Percentiles rank a stretch among this genome's conserved stretches.
Evolutionary conservation across 2,888 invertebrate genomes (phyloP).

Genomic region (Tenthredo notha): DNA sequence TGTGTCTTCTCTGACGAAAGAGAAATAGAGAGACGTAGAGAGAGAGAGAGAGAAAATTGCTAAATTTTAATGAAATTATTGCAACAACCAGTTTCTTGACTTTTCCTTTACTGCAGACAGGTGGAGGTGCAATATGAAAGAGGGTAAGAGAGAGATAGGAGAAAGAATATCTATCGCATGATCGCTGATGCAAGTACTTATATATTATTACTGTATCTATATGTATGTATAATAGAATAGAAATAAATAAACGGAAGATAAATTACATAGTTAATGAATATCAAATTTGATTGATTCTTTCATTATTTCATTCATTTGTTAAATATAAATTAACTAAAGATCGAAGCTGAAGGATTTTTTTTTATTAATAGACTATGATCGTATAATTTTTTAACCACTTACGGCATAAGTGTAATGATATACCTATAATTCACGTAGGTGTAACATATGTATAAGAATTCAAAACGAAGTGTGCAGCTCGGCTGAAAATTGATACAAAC

Average conservation of each 20-base stretch:
- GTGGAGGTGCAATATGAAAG: background rate
- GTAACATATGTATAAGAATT: no score
- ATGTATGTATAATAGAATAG: background rate
- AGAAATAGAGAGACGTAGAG: background rate
- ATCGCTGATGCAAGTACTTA: background rate
- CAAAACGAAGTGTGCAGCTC: no score
- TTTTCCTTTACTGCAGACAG: background rate
- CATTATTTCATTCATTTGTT: no score
- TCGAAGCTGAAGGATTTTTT: background rate
- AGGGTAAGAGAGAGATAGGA: constrained; percentile 2
- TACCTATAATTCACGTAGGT: no score
- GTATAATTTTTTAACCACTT: no score
- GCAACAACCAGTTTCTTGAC: background rate
- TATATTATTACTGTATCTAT: background rate
- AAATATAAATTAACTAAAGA: background rate
- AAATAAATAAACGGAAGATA: background rate
- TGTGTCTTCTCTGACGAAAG: background rate
- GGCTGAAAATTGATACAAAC: no score
- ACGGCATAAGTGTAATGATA: no score
- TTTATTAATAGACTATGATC: no score
- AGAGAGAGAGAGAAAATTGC: background rate
- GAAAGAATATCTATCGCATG: background rate
- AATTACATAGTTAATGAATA: background rate
- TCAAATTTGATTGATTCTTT: background rate
- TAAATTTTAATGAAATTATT: constrained; percentile 3